These are phyloP conservation scores for Caenorhabditis sp. DNA, from an alignment of 2,888 invertebrate genomes.

Conservation along the genomic window DNA sequence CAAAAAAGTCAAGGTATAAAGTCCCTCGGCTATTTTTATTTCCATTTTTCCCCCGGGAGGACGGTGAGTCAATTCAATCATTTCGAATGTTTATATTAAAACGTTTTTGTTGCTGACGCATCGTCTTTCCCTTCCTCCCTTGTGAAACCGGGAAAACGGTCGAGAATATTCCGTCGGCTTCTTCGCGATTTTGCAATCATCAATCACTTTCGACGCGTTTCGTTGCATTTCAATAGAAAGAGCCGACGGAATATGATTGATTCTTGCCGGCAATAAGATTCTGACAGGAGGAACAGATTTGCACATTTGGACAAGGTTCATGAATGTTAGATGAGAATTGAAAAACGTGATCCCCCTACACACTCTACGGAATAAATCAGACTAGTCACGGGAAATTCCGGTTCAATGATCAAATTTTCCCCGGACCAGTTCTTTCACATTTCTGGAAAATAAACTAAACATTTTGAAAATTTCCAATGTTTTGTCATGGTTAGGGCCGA, in stretches of 20 bases:
- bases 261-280: conserved; percentile 33
- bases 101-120: not conserved
- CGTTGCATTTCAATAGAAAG: conserved; percentile 52
- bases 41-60: no score
- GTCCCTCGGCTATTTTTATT: not conserved
- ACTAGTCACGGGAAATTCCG: no score
- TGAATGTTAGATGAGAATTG: conserved; percentile 25
- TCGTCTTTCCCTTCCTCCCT: not conserved
- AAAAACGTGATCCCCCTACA: no score
- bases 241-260: conserved; percentile 46
- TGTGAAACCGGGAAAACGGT: conserved; percentile 1
- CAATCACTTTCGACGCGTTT: conserved; percentile 46
- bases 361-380: no score
- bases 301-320: conserved; percentile 22
- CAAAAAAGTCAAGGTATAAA: conserved; percentile 61
- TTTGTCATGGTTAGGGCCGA: no score
- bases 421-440: no score
- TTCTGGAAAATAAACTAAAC: no score
- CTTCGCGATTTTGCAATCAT: conserved; percentile 27
- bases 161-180: conserved; percentile 3
- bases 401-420: no score
- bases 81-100: conserved; percentile 6
- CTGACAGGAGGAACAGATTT: not conserved
- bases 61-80: no score
- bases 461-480: no score